phyloP scores from a whole-genome alignment of 1,140 invertebrate species.

The Lethocerus indicus region DNA sequence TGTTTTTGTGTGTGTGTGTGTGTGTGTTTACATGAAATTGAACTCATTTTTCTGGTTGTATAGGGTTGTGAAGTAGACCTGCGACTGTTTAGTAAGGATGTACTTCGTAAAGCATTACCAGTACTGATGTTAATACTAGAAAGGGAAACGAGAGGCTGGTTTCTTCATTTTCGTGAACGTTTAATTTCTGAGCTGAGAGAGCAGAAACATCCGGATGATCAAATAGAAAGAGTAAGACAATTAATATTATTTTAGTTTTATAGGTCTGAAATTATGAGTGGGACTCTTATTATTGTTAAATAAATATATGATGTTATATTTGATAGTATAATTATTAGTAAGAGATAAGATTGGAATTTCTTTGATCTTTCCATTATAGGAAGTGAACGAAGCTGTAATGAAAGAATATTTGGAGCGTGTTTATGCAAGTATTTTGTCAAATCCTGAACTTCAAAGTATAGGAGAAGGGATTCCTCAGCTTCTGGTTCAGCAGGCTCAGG shows the following conservation, averaged over 20 bases:
- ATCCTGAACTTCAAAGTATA: constrained; percentile 53
- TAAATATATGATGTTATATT: too few relatives aligned
- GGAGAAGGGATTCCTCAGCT: constrained; percentile 62
- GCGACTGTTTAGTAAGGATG: constrained; percentile 58
- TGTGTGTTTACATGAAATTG: too few relatives aligned
- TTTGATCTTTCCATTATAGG: constrained; percentile 27
- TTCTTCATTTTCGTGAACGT: constrained; percentile 79
- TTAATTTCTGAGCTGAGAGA: constrained; percentile 69
- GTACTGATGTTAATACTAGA: constrained; percentile 65
- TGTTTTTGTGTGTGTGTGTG: too few relatives aligned
- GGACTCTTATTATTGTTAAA: too few relatives aligned
- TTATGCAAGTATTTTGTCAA: constrained; percentile 56
- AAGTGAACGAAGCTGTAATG: constrained; percentile 76
- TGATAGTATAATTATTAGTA: neutral
- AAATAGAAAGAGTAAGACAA: constrained; percentile 58
- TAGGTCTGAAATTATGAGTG: neutral
- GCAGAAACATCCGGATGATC: constrained; percentile 68
- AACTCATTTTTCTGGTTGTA: neutral
- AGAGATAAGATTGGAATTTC: neutral
- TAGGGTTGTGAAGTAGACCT: constrained; percentile 52
- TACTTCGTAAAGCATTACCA: constrained; percentile 66
- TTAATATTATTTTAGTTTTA: neutral
- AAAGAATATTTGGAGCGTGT: constrained; percentile 77
- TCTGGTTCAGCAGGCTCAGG: constrained; percentile 74
- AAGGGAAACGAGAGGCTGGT: constrained; percentile 80